Conservation (phyloP, 2,113 vertebrate species). For the Leptobrachium leishanense region DNA sequence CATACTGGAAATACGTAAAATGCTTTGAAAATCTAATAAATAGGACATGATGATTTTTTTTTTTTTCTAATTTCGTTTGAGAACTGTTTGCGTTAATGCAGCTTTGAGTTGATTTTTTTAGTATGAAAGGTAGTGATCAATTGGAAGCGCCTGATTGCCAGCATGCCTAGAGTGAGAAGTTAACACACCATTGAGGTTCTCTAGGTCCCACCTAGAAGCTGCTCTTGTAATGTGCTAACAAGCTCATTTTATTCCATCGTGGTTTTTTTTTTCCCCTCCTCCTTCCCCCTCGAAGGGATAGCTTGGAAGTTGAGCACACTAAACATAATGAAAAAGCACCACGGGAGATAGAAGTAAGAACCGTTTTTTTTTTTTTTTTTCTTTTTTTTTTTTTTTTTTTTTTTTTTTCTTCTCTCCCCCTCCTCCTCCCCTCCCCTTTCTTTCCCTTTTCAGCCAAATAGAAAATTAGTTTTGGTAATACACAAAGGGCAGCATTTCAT, state of each 20-base stretch:
- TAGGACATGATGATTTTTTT: not conserved
- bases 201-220: conserved; percentile 81
- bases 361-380: conserved; percentile 74
- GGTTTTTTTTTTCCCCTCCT: conserved; percentile 77
- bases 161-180: conserved; percentile 86
- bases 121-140: conserved; percentile 83
- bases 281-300: conserved; percentile 65
- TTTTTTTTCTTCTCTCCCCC: too few relatives aligned
- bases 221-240: conserved; percentile 95
- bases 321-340: conserved; percentile 90
- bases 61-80: not conserved
- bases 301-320: conserved; percentile 88
- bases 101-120: conserved; percentile 61
- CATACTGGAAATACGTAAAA: not conserved
- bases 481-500: conserved; percentile 94
- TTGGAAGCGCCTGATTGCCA: conserved; percentile 85
- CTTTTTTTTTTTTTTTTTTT: not conserved
- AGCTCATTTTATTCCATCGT: conserved; percentile 88
- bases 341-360: conserved; percentile 85
- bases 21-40: not conserved
- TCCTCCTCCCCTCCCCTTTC: not conserved
- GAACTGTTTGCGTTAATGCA: conserved; percentile 24
- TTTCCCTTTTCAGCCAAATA: conserved; percentile 85
- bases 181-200: conserved; percentile 86
- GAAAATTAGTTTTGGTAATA: conserved; percentile 98